A percentile compares a stretch with the other conserved stretches of the same genome.
Evolutionary conservation across 1,140 invertebrate species (phyloP).

Genomic region (Drosophila chauvacae): DNA sequence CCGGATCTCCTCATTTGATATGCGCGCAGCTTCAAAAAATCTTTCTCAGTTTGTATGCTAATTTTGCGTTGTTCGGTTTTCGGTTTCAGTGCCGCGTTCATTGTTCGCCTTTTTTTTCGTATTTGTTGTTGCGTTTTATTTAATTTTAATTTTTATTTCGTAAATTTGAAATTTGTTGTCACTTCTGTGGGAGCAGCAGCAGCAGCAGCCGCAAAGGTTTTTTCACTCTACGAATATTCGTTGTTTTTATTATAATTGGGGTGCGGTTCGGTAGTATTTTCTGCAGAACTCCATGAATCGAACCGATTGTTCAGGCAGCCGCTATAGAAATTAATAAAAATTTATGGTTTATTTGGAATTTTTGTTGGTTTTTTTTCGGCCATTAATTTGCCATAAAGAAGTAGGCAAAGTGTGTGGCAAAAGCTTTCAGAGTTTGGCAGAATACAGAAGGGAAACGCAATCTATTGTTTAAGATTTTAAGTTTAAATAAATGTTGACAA

Average conservation of each 20-base stretch:
- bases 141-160: constrained; percentile 83
- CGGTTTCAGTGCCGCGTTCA: constrained; percentile 38
- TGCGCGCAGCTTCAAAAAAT: constrained; percentile 42
- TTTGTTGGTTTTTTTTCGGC: constrained; percentile 39
- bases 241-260: constrained; percentile 74
- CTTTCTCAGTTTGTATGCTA: constrained; percentile 71
- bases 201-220: constrained; percentile 57
- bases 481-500: constrained; percentile 14
- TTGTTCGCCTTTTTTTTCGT: constrained; percentile 30
- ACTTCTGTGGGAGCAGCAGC: constrained; percentile 69
- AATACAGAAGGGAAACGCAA: constrained; percentile 7
- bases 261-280: constrained; percentile 74
- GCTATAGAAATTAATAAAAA: constrained; percentile 74
- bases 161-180: constrained; percentile 82
- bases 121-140: constrained; percentile 62
- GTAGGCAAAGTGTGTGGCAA: constrained; percentile 63
- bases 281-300: constrained; percentile 70
- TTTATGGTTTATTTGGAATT: constrained; percentile 80
- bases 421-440: constrained; percentile 38
- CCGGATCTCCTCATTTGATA: constrained; percentile 63
- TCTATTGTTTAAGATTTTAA: constrained; percentile 7
- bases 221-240: constrained; percentile 48
- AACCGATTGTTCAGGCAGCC: constrained; percentile 65
- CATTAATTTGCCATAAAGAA: constrained; percentile 80
- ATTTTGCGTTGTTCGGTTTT: constrained; percentile 52